A percentile compares a stretch with the other conserved stretches of the same genome.
phyloP scores from a whole-genome alignment of 2,888 invertebrate genomes.

The Brenthis daphne region DNA sequence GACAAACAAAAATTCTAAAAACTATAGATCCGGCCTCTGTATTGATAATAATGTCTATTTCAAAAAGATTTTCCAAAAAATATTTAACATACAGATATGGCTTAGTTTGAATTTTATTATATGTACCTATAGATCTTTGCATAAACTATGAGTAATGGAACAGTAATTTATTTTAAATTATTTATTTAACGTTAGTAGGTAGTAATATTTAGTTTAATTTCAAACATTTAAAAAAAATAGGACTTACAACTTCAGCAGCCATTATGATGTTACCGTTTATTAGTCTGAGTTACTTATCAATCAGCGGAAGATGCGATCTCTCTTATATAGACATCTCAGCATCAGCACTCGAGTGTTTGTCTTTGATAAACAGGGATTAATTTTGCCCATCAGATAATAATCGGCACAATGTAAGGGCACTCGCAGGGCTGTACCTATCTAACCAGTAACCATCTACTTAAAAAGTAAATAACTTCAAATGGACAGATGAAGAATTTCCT shows the following conservation, averaged over 20 bases:
- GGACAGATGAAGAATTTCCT: too few species aligned
- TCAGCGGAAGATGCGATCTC: slow-evolving; percentile 30
- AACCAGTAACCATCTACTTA: too few species aligned
- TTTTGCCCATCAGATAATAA: slow-evolving; percentile 44
- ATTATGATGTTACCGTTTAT: slow-evolving; percentile 30
- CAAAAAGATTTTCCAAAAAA: too few species aligned
- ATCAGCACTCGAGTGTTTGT: slow-evolving; percentile 42
- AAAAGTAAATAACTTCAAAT: too few species aligned
- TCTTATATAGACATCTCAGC: slow-evolving; percentile 37
- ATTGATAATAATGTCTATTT: too few species aligned
- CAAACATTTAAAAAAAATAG: neutral
- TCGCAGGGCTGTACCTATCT: neutral
- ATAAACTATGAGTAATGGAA: too few species aligned
- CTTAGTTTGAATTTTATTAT: too few species aligned
- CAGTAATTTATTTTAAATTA: too few species aligned
- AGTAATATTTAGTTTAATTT: neutral
- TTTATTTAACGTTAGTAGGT: neutral
- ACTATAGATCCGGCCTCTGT: too few species aligned
- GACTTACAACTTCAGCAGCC: slow-evolving; percentile 45
- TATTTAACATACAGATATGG: too few species aligned
- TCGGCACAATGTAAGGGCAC: neutral
- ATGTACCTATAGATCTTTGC: too few species aligned
- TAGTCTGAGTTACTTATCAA: slow-evolving; percentile 22
- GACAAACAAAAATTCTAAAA: too few species aligned
- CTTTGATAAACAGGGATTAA: slow-evolving; percentile 47